Percentiles rank a stretch among this genome's conserved stretches.
phyloP scores from a whole-genome alignment of 2,797 vertebrate species.

The Rhinichthys osculus region DNA sequence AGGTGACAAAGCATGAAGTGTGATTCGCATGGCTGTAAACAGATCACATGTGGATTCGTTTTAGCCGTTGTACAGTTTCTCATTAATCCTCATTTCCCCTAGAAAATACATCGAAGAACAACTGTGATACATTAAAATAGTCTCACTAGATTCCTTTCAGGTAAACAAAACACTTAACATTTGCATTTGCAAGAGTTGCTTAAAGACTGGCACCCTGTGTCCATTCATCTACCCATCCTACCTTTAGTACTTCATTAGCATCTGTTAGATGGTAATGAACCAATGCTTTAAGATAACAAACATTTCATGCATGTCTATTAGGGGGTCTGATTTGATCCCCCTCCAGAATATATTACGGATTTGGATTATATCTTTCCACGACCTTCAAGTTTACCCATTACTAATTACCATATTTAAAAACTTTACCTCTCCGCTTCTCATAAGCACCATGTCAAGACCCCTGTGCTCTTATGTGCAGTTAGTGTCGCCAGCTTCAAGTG shows the following conservation, averaged over 20 bases:
- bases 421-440: background rate
- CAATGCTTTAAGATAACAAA: background rate
- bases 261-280: background rate
- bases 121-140: background rate
- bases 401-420: background rate
- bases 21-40: constrained; percentile 21
- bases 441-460: background rate
- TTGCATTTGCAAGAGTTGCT: background rate
- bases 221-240: background rate
- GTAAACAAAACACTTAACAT: constrained; percentile 41
- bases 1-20: background rate
- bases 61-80: background rate
- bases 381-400: background rate
- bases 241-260: background rate
- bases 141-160: background rate
- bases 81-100: constrained; percentile 2
- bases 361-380: background rate
- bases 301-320: background rate
- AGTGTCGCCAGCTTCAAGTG: background rate
- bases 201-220: background rate
- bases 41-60: constrained; percentile 32
- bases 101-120: background rate
- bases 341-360: background rate
- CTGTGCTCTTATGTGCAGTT: background rate
- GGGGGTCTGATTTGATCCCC: background rate